Conservation (phyloP, 1,140 invertebrate genomes). For the Mercenaria mercenaria region DNA sequence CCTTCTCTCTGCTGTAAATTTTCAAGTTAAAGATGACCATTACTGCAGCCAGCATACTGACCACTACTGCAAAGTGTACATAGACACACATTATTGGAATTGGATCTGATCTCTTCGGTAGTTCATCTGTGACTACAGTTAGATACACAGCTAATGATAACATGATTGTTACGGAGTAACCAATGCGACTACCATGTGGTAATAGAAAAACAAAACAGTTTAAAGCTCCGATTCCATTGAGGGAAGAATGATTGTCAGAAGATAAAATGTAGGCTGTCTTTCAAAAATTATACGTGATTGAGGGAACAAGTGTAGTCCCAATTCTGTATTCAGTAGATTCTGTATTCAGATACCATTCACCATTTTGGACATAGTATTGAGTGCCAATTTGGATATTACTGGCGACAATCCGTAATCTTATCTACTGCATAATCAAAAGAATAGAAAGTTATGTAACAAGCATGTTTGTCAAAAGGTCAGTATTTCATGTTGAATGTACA, state of each 20-base stretch:
- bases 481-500: slow-evolving; percentile 41
- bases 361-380: background rate
- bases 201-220: slow-evolving; percentile 12
- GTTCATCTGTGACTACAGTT: background rate
- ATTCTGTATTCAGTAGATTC: background rate
- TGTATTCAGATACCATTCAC: background rate
- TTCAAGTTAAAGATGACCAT: background rate
- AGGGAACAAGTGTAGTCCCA: background rate
- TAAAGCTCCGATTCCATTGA: slow-evolving; percentile 17
- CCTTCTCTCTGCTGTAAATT: background rate
- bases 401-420: background rate
- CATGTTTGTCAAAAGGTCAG: slow-evolving; percentile 44
- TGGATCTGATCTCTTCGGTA: slow-evolving; percentile 17
- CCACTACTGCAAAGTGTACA: background rate
- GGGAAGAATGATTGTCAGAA: slow-evolving; percentile 21
- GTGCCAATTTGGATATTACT: background rate
- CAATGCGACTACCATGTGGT: background rate
- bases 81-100: slow-evolving; percentile 4
- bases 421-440: background rate
- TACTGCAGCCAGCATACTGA: background rate
- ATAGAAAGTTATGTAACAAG: background rate
- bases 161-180: slow-evolving; percentile 34
- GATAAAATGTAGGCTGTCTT: slow-evolving; percentile 4
- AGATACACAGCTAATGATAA: slow-evolving; percentile 26
- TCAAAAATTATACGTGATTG: background rate